phyloP scores from a whole-genome alignment of 1,140 invertebrate genomes.

The Leptonema lineaticorne region DNA sequence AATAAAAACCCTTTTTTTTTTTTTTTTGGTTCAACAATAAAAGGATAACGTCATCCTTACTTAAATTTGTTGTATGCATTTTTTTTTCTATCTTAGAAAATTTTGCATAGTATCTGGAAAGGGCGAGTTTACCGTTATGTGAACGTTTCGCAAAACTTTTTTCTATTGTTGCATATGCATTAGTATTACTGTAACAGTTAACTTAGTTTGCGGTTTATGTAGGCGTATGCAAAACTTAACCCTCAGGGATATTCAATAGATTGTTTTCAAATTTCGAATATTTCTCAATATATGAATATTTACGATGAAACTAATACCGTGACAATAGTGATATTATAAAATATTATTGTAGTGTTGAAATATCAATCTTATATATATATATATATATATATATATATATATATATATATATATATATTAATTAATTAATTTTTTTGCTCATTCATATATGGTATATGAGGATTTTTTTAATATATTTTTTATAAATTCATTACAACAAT shows the following conservation, averaged over 20 bases:
- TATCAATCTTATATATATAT: no score
- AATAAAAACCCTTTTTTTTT: slow-evolving; percentile 19
- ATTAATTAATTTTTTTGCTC: no score
- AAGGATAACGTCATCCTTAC: slow-evolving; percentile 34
- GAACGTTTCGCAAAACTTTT: slow-evolving; percentile 20
- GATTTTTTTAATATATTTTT: no score
- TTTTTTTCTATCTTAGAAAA: neutral
- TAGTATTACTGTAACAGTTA: neutral
- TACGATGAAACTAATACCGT: no score
- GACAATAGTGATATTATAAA: no score
- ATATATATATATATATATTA: no score
- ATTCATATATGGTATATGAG: no score
- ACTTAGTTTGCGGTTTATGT: no score
- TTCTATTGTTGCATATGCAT: slow-evolving; percentile 35
- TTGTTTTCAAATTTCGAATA: neutral
- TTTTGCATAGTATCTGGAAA: slow-evolving; percentile 20
- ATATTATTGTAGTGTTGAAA: no score
- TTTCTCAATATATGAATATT: no score
- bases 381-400: no score
- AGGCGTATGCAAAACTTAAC: slow-evolving; percentile 3
- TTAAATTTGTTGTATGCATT: slow-evolving; percentile 24
- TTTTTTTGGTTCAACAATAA: slow-evolving; percentile 26
- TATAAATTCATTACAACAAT: no score
- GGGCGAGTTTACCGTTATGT: slow-evolving; percentile 32
- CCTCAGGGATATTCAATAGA: neutral